These are phyloP conservation scores for Aspidapion aeneum DNA, from an alignment of 2,888 invertebrate genomes.

Conservation along the genomic window DNA sequence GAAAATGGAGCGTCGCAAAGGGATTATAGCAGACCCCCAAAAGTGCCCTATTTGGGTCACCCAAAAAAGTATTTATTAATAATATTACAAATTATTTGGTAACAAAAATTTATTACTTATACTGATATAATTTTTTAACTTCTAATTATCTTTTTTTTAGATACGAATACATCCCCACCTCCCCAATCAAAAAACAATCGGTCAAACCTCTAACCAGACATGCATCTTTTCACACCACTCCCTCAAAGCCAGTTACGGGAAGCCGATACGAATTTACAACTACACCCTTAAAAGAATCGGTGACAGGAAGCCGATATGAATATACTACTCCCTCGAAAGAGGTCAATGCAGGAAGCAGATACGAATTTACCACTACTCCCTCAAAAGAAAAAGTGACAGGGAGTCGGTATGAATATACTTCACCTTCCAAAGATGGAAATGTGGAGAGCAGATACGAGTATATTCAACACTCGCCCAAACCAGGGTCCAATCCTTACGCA, in stretches of 20 bases:
- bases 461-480: slow-evolving; percentile 23
- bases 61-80: too few relatives aligned
- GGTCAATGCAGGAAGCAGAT: slow-evolving; percentile 13
- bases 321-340: slow-evolving; percentile 19
- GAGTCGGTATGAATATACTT: slow-evolving; percentile 29
- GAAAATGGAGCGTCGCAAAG: too few relatives aligned
- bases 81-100: too few relatives aligned
- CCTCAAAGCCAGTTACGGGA: slow-evolving; percentile 15
- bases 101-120: too few relatives aligned
- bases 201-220: slow-evolving; percentile 28
- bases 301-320: slow-evolving; percentile 24
- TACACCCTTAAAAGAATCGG: slow-evolving; percentile 4
- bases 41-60: too few relatives aligned
- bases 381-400: background rate
- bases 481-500: slow-evolving; percentile 60
- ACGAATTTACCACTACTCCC: slow-evolving; percentile 28
- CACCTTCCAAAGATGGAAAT: background rate
- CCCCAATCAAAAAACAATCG: slow-evolving; percentile 12
- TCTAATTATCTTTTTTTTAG: too few relatives aligned
- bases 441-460: slow-evolving; percentile 28
- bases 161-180: slow-evolving; percentile 34
- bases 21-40: too few relatives aligned
- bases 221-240: slow-evolving; percentile 34
- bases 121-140: too few relatives aligned
- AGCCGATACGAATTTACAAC: slow-evolving; percentile 13